A percentile compares a stretch with the other conserved stretches of the same genome.
Evolutionary conservation across 2,113 vertebrate species (phyloP).

Genomic region (Danio rerio): DNA sequence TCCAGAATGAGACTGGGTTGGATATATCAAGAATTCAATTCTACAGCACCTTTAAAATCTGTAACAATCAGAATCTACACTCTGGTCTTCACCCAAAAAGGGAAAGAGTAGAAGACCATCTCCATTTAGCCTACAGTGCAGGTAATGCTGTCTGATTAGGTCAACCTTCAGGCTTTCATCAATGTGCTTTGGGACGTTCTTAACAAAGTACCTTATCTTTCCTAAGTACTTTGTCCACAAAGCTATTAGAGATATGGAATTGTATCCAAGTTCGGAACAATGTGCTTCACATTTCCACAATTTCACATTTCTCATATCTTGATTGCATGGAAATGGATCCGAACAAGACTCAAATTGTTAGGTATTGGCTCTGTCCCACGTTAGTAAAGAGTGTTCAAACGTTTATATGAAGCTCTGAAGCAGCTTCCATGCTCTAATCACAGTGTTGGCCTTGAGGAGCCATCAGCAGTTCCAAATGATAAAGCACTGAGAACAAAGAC

Average conservation of each 20-base stretch:
- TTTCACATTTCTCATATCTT: not conserved
- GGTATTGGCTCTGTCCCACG: not conserved
- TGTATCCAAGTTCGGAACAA: not conserved
- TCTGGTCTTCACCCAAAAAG: not conserved
- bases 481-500: not conserved
- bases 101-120: not conserved
- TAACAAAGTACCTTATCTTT: not conserved
- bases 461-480: not conserved
- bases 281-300: slow-evolving; percentile 6
- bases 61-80: not conserved
- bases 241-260: not conserved
- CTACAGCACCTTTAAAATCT: not conserved
- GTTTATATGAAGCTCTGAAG: not conserved
- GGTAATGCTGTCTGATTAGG: not conserved
- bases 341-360: not conserved
- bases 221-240: not conserved
- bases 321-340: slow-evolving; percentile 14
- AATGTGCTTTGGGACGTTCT: not conserved
- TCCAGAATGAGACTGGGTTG: no score
- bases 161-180: not conserved
- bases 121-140: not conserved
- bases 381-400: not conserved
- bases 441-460: not conserved
- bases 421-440: not conserved
- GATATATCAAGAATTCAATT: no score